Percentiles rank a stretch among this genome's conserved stretches.
Evolutionary conservation across 2,888 invertebrate genomes (phyloP).

Genomic region (Sycophila texana): DNA sequence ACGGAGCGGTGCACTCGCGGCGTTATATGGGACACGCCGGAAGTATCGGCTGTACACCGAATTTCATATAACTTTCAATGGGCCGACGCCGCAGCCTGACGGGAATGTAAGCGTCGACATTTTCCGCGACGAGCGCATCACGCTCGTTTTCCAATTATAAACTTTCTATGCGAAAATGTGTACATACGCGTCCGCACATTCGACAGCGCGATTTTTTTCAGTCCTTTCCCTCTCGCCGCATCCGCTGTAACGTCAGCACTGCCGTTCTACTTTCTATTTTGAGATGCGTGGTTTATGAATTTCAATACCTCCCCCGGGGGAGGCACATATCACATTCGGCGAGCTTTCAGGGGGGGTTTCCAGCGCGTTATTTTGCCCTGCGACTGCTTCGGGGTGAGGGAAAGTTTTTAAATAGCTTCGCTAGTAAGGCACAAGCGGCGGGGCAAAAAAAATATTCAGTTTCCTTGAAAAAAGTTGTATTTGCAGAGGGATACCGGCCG

Average conservation of each 20-base stretch:
- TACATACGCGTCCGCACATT: constrained; percentile 1
- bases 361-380: background rate
- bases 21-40: constrained; percentile 5
- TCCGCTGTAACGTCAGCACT: too few relatives aligned
- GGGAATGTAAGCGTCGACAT: background rate
- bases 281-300: background rate
- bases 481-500: background rate
- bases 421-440: constrained; percentile 1
- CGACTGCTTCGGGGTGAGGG: background rate
- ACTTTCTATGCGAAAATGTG: constrained; percentile 33
- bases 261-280: background rate
- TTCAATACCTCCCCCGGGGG: too few relatives aligned
- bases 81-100: background rate
- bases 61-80: constrained; percentile 51
- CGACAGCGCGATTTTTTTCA: background rate
- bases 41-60: constrained; percentile 41
- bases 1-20: too few relatives aligned
- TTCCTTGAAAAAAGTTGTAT: constrained; percentile 43
- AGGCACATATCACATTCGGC: too few relatives aligned
- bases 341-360: too few relatives aligned
- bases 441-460: constrained; percentile 36
- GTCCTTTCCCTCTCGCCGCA: too few relatives aligned
- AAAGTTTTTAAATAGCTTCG: constrained; percentile 42
- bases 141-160: constrained; percentile 52
- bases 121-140: background rate